Percentiles rank a stretch among this genome's conserved stretches.
These are phyloP conservation scores for Penaeus japonicus DNA, from an alignment of 1,140 invertebrate genomes.

Conservation along the genomic window DNA sequence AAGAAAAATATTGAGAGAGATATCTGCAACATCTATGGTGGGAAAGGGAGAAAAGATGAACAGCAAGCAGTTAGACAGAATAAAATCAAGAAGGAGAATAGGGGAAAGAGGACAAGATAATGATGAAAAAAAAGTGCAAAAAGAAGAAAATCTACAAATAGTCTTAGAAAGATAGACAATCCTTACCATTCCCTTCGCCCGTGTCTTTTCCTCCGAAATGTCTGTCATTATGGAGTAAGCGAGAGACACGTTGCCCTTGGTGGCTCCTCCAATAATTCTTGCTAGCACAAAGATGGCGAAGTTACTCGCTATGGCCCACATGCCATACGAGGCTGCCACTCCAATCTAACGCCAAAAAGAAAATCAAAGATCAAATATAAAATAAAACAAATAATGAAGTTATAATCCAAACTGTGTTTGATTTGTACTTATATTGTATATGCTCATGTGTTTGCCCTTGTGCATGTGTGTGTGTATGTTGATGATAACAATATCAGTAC, in stretches of 20 bases:
- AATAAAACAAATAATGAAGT: too few species aligned
- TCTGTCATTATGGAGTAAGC: slow-evolving; percentile 96
- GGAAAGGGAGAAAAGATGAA: too few species aligned
- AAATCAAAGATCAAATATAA: too few species aligned
- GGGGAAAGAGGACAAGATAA: neutral
- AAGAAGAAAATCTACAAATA: too few species aligned
- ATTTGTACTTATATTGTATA: too few species aligned
- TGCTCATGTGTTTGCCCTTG: too few species aligned
- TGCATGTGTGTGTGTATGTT: too few species aligned
- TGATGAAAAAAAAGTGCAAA: neutral
- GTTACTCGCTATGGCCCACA: slow-evolving; percentile 89
- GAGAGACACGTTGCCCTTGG: slow-evolving; percentile 95
- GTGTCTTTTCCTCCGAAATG: slow-evolving; percentile 79
- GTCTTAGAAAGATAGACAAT: neutral
- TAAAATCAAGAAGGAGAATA: too few species aligned
- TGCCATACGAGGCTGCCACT: slow-evolving; percentile 82
- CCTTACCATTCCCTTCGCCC: slow-evolving; percentile 86
- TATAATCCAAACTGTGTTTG: too few species aligned
- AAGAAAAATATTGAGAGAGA: neutral
- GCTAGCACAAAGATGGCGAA: slow-evolving; percentile 93
- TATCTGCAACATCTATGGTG: too few species aligned
- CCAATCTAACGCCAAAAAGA: slow-evolving; percentile 72
- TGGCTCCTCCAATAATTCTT: slow-evolving; percentile 90
- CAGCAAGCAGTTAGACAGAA: too few species aligned
- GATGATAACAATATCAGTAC: too few species aligned